Base-by-base conservation (phyloP, 2,113 vertebrate species). In the Mellivora capensis region DNA sequence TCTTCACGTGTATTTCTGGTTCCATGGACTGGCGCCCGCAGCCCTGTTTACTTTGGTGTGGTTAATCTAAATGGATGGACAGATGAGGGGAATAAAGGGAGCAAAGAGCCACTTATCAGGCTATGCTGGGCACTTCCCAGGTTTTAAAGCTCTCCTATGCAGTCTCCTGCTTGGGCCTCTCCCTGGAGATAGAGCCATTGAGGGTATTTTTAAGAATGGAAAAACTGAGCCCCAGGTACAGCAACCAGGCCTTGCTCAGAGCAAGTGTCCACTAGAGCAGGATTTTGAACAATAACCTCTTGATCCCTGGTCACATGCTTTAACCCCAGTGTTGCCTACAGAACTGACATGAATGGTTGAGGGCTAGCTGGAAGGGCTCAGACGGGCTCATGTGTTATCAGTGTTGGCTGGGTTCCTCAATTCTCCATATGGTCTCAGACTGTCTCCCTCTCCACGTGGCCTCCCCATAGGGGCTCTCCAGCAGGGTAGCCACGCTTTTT, bases 21-120 rank as follows among this genome's bases (percentile, higher is more conserved):
- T 93, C 77, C 85, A 61, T 59, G 47, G 42, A 25, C 77, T 37
- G 94, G 67, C 0, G n/a, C 61, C 44, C 77, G 25, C 7, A 64
- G 21, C 23, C 21, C 39, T 96, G 76, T 97, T 93, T 94, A 27
- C 57, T 86, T 90, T 86, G 79, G 79, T 81, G 87, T 92, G 44
- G 39, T 84, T 97, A 85, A 90, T 91, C 74, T 96, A 76, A 91
- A 54, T 77, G 88, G 49, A 49, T 23, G 13, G 87, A n/a, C 23
- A 17, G 18, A 89, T n/a, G 23, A 62, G 17, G 72, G 21, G 21
- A 69, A 20, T 54, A 81, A 93, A 88, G 64, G 83, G 79, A 52
- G 64, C 71, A 83, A 79, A 87, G 88, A 93, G 71, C 59, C 39
- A 61, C 57, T 96, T 79, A 82, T 95, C 44, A 74, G 71, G 39